Base-by-base conservation (phyloP, 2,113 vertebrate species). In the Xyrauchen texanus region DNA sequence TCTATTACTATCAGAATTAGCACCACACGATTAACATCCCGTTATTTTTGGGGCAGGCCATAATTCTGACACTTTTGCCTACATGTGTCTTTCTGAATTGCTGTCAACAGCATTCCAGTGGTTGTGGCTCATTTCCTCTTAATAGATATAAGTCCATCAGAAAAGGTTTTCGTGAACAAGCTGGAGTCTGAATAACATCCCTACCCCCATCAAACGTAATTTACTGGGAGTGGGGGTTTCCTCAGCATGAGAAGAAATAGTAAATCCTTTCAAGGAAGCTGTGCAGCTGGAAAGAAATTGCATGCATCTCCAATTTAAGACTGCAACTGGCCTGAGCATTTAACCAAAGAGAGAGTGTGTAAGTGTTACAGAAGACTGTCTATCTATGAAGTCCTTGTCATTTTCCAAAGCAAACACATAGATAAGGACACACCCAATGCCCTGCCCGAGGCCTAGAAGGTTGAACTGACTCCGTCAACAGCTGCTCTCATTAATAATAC, bases 401-500 rank as follows among this genome's bases (percentile, higher is more conserved):
- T 42, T 74, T 21, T 53, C 61, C 21, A 65, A 49, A 65, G 16
- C 46, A 63, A 67, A 78, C 65, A 68, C 9, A 60, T 13, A 78
- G 64, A 78, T 68, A 78, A 51, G 2, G 45, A 66, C 49, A 0
- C 76, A 78, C 21, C 16, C 66, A n/a, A 70, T 46, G 68, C 65
- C 55, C 55, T 61, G 45, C 53, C 9, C 16, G 15, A 21, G 7
- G n/a, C 9, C 47, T 51, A 10, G 6, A 47, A 49, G 45, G 46
- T 44, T 15, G 12, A 73, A 73, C 15, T 21, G 45, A 21, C 8
- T 3, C 2, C 3, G 21, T 65, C 74, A 52, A 52, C 72, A 75
- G 72, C 46, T 75, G 72, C 74, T 21, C 15, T 76, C 74, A 76
- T 76, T 53, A 76, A 76, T 76, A 65, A 76, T 65, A 65, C 8